These are phyloP conservation scores for Dasyornis broadbenti DNA, from an alignment of 2,113 vertebrate species.

Conservation along the genomic window DNA sequence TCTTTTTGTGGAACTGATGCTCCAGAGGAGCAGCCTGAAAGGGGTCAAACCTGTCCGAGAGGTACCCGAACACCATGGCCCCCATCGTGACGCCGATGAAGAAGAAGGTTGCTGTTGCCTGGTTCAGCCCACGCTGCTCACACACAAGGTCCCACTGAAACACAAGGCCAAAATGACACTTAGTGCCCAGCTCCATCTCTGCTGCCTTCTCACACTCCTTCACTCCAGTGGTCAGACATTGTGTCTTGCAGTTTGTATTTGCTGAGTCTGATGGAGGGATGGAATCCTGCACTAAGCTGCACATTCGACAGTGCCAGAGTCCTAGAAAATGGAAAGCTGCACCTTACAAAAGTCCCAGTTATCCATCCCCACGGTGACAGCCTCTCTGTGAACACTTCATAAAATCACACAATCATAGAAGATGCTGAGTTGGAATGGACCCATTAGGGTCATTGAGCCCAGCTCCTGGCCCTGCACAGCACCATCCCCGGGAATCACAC, in stretches of 20 bases:
- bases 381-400: not conserved
- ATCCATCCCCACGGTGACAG: not conserved
- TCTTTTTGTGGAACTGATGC: not conserved
- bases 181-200: not conserved
- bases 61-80: conserved; percentile 78
- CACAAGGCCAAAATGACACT: not conserved
- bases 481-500: not conserved
- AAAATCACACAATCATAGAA: accelerated
- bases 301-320: accelerated
- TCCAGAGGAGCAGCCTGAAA: not conserved
- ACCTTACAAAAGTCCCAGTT: not conserved
- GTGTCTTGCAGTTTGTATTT: not conserved
- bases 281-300: not conserved
- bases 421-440: not conserved
- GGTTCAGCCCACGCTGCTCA: conserved; percentile 79
- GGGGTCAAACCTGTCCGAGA: conserved; percentile 81
- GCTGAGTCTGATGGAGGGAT: not conserved
- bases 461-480: not conserved
- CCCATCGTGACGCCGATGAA: conserved; percentile 84
- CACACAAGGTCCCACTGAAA: conserved; percentile 91
- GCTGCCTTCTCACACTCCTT: not conserved
- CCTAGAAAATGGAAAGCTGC: not conserved
- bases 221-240: accelerated
- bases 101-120: conserved; percentile 80
- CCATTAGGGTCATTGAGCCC: not conserved